Base-by-base conservation (phyloP, 92 coral and sea anemone genomes). In the Porites divaricata region DNA sequence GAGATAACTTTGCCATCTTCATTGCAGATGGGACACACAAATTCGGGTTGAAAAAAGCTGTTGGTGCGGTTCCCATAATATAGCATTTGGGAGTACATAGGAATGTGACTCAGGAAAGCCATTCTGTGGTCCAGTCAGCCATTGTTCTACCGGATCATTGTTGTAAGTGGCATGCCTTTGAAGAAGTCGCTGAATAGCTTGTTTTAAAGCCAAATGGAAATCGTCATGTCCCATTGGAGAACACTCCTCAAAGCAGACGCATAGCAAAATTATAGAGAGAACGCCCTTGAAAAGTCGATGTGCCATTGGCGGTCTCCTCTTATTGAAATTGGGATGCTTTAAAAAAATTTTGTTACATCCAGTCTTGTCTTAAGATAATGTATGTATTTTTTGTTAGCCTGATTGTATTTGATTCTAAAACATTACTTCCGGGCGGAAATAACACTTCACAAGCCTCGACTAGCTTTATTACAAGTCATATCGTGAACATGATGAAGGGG, bases 51-150 rank as follows among this genome's bases (percentile, higher is more conserved):
- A 56, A 68, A 78, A 66, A 50, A 51, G 79, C 67, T 89, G 89
- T 17, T 73, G 77, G 62, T 68, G 41, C 63, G 88, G 93, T 22
- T 90, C 89, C 89, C 90, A 89, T n/a, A 89, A 4, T 9, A 89
- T 49, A 48, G 72, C 70, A 35, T 61, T 54, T 24, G 87, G 93
- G 35, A 85, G 77, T 13, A 85, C 78, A 63, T 85, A 85, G 49
- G 57, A 26, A 70, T 71, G 35, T 68, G 86, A 67, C 20, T 67
- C 75, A 19, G 86, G 86, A 58, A 69, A 81, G 12, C 21, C 72
- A 68, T 68, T 24, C 15, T 25, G 50, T 68, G 72, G 72, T n/a
- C 13, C 28, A 68, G 1, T 68, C 28, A 68, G 72, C 72, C 72
- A 2, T 24, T 68, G 72, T 50, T 68, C 72, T 25, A 68, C 50